A percentile compares a stretch with the other conserved stretches of the same genome.
These are phyloP conservation scores for Myrmophylax atrothorax DNA, from an alignment of 2,113 vertebrate genomes.

Conservation along the genomic window DNA sequence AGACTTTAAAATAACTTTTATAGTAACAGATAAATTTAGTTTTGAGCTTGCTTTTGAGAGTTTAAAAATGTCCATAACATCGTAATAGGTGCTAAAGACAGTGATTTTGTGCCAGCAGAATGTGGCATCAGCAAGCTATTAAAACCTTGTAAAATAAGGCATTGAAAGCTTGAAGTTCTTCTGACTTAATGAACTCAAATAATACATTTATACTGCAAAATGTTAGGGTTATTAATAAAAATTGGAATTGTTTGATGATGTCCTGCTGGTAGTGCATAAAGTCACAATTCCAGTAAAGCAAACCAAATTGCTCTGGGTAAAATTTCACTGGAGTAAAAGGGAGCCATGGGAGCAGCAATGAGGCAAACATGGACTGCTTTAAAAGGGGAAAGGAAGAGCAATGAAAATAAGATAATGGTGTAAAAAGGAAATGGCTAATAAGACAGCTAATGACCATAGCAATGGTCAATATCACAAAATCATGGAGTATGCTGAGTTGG, in stretches of 20 bases:
- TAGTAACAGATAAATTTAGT: neutral
- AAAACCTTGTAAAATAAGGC: neutral
- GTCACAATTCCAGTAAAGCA: neutral
- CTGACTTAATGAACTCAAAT: neutral
- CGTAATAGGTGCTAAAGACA: neutral
- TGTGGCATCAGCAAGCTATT: neutral
- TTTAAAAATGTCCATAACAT: neutral
- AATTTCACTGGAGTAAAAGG: neutral
- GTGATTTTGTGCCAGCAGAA: neutral
- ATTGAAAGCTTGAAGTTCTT: neutral
- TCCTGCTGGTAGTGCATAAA: neutral
- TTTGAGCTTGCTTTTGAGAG: neutral
- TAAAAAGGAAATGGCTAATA: neutral
- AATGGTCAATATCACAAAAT: neutral
- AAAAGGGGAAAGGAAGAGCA: neutral
- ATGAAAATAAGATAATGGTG: neutral
- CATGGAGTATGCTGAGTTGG: too few species aligned
- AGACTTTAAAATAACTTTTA: neutral
- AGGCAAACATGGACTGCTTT: neutral
- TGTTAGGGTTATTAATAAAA: neutral
- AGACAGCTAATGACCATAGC: neutral
- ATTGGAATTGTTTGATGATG: neutral
- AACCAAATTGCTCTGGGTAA: neutral
- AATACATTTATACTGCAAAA: neutral
- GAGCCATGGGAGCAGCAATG: neutral